These are phyloP conservation scores for Cynopterus sphinx DNA, from an alignment of 2,797 vertebrate genomes.

Conservation along the genomic window DNA sequence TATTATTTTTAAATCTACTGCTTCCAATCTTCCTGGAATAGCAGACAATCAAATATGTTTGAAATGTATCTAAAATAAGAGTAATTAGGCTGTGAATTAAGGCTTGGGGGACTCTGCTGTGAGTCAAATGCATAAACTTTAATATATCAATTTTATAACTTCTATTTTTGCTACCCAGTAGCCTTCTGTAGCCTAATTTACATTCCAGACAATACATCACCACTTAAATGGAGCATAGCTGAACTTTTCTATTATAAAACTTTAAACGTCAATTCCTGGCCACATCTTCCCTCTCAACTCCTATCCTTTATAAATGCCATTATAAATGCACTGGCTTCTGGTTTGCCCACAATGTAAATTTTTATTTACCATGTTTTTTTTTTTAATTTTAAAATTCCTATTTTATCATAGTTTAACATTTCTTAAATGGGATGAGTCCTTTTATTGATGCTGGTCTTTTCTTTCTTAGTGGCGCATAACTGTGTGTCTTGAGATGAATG, in stretches of 20 bases:
- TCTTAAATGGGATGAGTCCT: constrained; percentile 10
- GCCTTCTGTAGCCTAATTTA: constrained; percentile 28
- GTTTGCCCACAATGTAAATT: neutral
- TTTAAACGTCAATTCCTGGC: neutral
- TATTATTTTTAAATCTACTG: constrained; percentile 17
- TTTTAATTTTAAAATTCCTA: neutral
- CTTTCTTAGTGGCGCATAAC: neutral
- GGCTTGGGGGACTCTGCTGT: constrained; percentile 41
- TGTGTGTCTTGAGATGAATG: neutral
- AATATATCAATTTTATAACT: constrained; percentile 36
- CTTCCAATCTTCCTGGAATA: constrained; percentile 48
- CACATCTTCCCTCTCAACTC: neutral
- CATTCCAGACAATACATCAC: neutral
- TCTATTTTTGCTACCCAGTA: constrained; percentile 37
- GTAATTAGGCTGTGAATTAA: constrained; percentile 58
- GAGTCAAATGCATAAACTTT: constrained; percentile 49
- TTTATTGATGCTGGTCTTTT: constrained; percentile 21
- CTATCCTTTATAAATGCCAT: neutral
- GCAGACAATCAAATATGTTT: constrained; percentile 59
- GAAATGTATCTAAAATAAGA: constrained; percentile 54
- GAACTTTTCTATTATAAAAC: neutral
- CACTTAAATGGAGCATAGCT: neutral
- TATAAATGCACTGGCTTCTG: neutral
- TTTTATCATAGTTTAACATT: neutral
- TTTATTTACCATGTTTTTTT: constrained; percentile 18